Percentiles rank a stretch among this genome's conserved stretches.
Evolutionary conservation across 2,888 invertebrate species (phyloP).

Genomic region (Gibbula magus): DNA sequence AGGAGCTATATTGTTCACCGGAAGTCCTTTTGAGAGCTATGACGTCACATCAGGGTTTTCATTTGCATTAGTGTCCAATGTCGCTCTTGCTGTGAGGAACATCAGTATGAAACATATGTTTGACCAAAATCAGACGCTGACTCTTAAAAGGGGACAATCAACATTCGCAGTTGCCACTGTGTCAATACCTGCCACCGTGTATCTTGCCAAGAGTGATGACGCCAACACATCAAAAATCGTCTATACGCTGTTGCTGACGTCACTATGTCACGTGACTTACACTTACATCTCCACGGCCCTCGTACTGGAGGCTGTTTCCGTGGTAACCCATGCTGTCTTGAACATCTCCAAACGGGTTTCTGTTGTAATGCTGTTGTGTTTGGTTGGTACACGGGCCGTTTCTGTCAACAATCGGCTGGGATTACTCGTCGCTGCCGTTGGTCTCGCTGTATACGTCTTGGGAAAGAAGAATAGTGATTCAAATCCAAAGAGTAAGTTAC

Average conservation of each 20-base stretch:
- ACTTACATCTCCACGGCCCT: conserved; percentile 45
- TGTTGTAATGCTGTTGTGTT: conserved; percentile 43
- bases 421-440: conserved; percentile 26
- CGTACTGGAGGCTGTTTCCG: conserved; percentile 40
- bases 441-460: neutral
- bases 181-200: neutral
- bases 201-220: too few relatives aligned
- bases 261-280: conserved; percentile 47
- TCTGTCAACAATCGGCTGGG: conserved; percentile 32
- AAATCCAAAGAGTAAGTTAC: too few relatives aligned
- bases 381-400: conserved; percentile 36
- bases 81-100: conserved; percentile 38
- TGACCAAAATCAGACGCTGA: neutral
- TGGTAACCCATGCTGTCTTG: conserved; percentile 48
- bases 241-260: conserved; percentile 18
- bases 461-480: neutral
- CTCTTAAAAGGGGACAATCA: neutral
- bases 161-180: neutral
- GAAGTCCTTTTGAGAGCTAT: conserved; percentile 9
- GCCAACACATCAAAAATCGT: neutral
- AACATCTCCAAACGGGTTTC: conserved; percentile 48
- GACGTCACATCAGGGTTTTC: conserved; percentile 23
- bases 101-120: conserved; percentile 32
- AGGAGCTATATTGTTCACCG: conserved; percentile 35
- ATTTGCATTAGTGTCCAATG: conserved; percentile 37